A percentile compares a stretch with the other conserved stretches of the same genome.
Conservation (phyloP, 2,113 vertebrate genomes). For the Callorhinus ursinus region DNA sequence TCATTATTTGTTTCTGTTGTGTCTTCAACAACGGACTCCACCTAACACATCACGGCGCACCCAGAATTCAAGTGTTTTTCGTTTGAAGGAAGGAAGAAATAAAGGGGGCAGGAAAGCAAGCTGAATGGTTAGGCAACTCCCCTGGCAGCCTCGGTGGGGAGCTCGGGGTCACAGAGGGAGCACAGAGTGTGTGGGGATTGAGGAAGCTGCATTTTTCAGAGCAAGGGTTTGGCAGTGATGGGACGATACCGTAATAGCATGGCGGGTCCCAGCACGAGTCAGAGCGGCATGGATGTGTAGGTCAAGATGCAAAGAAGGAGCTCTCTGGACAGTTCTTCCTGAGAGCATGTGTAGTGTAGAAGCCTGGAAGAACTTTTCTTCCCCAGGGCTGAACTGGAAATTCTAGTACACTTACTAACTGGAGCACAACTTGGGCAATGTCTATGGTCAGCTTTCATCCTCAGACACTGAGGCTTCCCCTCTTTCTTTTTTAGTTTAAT, state of each 20-base stretch:
- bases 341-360: background rate
- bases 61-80: background rate
- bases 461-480: background rate
- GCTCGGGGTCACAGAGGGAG: accelerated
- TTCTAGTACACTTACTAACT: background rate
- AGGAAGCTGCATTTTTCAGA: background rate
- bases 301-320: background rate
- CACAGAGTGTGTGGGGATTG: background rate
- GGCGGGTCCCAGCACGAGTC: background rate
- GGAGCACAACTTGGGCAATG: background rate
- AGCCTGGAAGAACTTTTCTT: background rate
- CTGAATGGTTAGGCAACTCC: background rate
- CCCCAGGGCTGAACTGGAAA: background rate
- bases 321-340: background rate
- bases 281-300: background rate
- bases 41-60: background rate
- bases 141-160: background rate
- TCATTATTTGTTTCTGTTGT: background rate
- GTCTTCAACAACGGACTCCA: background rate
- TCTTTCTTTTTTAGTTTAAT: background rate
- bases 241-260: background rate
- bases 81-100: background rate
- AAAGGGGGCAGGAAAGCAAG: background rate
- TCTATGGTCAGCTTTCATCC: background rate
- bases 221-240: background rate